Conservation (phyloP, 1,140 invertebrate species). For the Mylabris phalerata region DNA sequence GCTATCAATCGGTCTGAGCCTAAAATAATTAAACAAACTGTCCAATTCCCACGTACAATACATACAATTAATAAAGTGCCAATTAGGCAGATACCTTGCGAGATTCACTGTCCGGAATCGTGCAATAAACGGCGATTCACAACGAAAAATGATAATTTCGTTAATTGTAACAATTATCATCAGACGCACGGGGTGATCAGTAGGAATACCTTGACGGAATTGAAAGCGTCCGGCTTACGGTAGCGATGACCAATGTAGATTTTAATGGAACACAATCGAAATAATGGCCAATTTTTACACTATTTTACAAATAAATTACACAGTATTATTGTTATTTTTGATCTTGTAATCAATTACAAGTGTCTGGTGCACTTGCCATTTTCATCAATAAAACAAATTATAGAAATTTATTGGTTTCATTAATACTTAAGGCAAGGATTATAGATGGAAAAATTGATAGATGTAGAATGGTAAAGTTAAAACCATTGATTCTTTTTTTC, state of each 20-base stretch:
- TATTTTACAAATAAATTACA: constrained; percentile 1
- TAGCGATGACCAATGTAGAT: constrained; percentile 16
- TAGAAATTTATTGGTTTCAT: neutral
- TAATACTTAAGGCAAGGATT: too few relatives aligned
- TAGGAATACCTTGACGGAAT: constrained; percentile 39
- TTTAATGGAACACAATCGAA: neutral
- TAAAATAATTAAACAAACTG: neutral
- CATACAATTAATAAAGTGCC: constrained; percentile 17
- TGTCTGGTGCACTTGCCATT: constrained; percentile 12
- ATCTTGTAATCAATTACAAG: constrained; percentile 8
- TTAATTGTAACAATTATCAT: constrained; percentile 37
- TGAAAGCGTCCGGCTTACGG: constrained; percentile 36
- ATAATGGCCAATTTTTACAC: constrained; percentile 5
- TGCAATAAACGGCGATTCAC: neutral
- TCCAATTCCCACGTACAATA: constrained; percentile 22
- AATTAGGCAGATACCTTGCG: constrained; percentile 19
- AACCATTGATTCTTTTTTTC: too few relatives aligned
- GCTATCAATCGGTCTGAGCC: neutral
- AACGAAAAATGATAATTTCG: constrained; percentile 21
- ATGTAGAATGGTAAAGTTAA: too few relatives aligned
- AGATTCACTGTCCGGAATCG: constrained; percentile 15
- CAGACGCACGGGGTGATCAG: constrained; percentile 40
- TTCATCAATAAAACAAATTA: constrained; percentile 12
- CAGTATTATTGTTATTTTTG: constrained; percentile 13
- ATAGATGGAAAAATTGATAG: too few relatives aligned